phyloP scores from a whole-genome alignment of 1,140 invertebrate genomes.

The Atopsyche davidsoni region DNA sequence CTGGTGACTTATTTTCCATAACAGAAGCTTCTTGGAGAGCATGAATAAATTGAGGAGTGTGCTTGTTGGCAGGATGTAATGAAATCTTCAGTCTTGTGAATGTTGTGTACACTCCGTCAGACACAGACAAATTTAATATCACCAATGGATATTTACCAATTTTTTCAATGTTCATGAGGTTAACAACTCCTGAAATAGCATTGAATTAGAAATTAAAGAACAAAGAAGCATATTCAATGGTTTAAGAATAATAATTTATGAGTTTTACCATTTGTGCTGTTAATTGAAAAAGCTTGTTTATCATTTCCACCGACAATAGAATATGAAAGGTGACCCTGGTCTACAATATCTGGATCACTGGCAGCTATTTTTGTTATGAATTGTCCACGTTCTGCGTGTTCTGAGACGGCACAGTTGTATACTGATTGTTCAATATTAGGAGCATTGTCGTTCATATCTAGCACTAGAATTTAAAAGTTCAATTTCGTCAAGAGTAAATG shows the following conservation, averaged over 20 bases:
- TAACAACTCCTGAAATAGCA: conserved; percentile 57
- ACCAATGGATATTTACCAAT: conserved; percentile 52
- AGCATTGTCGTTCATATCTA: conserved; percentile 76
- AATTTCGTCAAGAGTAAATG: background rate
- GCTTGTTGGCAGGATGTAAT: conserved; percentile 67
- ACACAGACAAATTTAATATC: conserved; percentile 75
- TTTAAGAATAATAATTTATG: background rate
- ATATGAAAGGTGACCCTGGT: conserved; percentile 65
- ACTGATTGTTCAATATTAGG: conserved; percentile 74
- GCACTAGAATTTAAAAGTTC: conserved; percentile 45
- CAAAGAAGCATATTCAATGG: background rate
- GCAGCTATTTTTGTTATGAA: conserved; percentile 79
- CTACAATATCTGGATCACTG: conserved; percentile 71
- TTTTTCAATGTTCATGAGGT: conserved; percentile 54
- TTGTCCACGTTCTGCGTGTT: conserved; percentile 72
- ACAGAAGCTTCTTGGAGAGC: conserved; percentile 63
- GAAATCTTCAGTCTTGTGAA: conserved; percentile 69
- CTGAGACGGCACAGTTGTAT: conserved; percentile 71
- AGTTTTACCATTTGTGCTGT: conserved; percentile 24
- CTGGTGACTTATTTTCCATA: conserved; percentile 66
- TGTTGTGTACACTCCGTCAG: conserved; percentile 80
- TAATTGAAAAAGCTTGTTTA: conserved; percentile 74
- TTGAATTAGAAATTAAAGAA: conserved; percentile 44
- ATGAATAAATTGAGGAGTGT: conserved; percentile 67
- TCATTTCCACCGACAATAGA: conserved; percentile 82